Evolutionary conservation across 2,888 invertebrate genomes (phyloP).

Genomic region (Perizoma flavofasciatum): DNA sequence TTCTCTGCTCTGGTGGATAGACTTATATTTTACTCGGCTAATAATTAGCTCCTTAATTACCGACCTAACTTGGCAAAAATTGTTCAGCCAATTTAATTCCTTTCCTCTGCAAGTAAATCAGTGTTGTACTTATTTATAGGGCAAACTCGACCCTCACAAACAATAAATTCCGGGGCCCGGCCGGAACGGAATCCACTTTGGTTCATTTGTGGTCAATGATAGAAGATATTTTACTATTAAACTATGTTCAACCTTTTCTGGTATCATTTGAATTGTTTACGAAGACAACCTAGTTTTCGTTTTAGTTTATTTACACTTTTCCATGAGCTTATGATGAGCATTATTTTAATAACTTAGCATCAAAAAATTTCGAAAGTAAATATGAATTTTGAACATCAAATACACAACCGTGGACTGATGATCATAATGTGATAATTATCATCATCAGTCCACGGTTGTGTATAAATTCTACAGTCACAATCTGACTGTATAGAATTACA

Average conservation of each 20-base stretch:
- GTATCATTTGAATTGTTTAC: constrained; percentile 1
- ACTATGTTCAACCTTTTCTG: constrained; percentile 3
- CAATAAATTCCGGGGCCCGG: constrained; percentile 28
- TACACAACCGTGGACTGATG: too few species aligned
- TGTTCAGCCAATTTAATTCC: constrained; percentile 24
- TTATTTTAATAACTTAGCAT: too few species aligned
- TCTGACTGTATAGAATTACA: too few species aligned
- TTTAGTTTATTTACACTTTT: too few species aligned
- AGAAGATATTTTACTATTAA: constrained; percentile 26
- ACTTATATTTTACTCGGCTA: background rate
- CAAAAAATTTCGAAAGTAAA: too few species aligned
- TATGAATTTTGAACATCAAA: too few species aligned
- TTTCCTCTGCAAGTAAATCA: constrained; percentile 25
- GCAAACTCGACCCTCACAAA: constrained; percentile 23
- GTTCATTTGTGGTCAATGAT: constrained; percentile 33
- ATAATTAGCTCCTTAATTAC: constrained; percentile 19
- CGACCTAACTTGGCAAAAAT: constrained; percentile 26
- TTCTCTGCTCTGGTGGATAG: too few species aligned
- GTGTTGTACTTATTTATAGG: constrained; percentile 29
- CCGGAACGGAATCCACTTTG: constrained; percentile 22
- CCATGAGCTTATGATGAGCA: too few species aligned
- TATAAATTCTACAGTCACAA: too few species aligned
- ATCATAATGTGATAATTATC: too few species aligned
- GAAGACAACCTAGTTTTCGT: too few species aligned
- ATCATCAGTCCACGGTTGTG: too few species aligned